Evolutionary conservation across 1,140 invertebrate species (phyloP), one percentile per base, ranked within the genome.

Genomic region (Parasteatoda tepidariorum): DNA sequence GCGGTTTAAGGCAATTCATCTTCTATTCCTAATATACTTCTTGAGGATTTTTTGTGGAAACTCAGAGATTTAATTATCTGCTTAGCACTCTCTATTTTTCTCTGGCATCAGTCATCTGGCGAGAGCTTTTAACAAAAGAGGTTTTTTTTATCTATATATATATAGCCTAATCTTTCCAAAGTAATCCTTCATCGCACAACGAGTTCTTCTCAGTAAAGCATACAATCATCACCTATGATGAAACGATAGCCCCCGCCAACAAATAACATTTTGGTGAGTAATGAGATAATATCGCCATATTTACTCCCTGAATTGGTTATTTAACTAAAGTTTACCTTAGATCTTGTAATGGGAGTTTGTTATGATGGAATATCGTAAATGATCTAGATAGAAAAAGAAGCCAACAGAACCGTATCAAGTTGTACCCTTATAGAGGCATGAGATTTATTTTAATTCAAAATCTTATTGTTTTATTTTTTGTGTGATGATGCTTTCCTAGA

Each of bases 231-330:
- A 41, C 38, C 38, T 41, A 41, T 13, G 38, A 41, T 6, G 38
- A 41, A 41, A 41, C 38, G n/a, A n/a, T n/a, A n/a, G n/a, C n/a
- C n/a, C n/a, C n/a, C n/a, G n/a, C n/a, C n/a, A n/a, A n/a, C n/a
- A n/a, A n/a, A n/a, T n/a, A n/a, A n/a, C n/a, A n/a, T n/a, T n/a
- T n/a, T n/a, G 31, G 70, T 73, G 73, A 75, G 57, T 75, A 75
- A 75, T 75, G 73, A 75, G 73, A 75, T 62, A 57, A 75, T 75
- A 61, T 75, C 31, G 73, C 73, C 73, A 75, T 57, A 75, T 75
- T 75, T 75, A 22, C 22, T 62, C 73, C 61, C 62, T 75, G 62
- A 75, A 61, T 75, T 61, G 57, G 31, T 26, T 75, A n/a, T 38
- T 62, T 75, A 41, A n/a, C n/a, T 24, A 18, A 24, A 62, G 57